A percentile compares a stretch with the other conserved stretches of the same genome.
Conservation (phyloP, 2,888 invertebrate species). For the Lasioglossum villosulum region DNA sequence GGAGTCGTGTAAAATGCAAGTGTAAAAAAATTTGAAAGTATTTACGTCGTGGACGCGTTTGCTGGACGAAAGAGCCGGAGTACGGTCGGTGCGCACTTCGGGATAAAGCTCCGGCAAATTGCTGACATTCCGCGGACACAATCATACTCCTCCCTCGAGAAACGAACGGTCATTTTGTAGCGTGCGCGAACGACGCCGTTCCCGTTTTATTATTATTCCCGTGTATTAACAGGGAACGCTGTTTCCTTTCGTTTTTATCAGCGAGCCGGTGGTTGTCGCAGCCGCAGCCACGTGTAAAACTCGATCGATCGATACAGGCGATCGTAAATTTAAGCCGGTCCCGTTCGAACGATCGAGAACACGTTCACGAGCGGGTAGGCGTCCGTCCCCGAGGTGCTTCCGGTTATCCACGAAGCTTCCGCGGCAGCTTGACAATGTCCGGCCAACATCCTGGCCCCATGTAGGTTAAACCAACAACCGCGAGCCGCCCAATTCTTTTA, state of each 20-base stretch:
- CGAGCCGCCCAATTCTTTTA: conserved; percentile 53
- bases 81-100: neutral
- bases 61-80: neutral
- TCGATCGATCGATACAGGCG: conserved; percentile 39
- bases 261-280: neutral
- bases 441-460: conserved; percentile 24
- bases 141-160: neutral
- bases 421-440: conserved; percentile 58
- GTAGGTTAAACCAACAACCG: conserved; percentile 59
- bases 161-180: neutral
- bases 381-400: conserved; percentile 46
- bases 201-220: conserved; percentile 4
- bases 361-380: conserved; percentile 17
- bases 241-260: conserved; percentile 10
- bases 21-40: neutral
- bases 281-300: conserved; percentile 8
- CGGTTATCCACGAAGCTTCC: conserved; percentile 40
- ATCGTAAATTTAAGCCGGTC: conserved; percentile 29
- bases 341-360: conserved; percentile 27
- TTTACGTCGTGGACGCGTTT: neutral
- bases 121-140: neutral
- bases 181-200: neutral
- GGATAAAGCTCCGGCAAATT: neutral
- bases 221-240: conserved; percentile 1
- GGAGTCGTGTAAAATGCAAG: neutral